Evolutionary conservation across 35 echinoderm and acorn worm species (phyloP).

Genomic region (Diadema setosum): DNA sequence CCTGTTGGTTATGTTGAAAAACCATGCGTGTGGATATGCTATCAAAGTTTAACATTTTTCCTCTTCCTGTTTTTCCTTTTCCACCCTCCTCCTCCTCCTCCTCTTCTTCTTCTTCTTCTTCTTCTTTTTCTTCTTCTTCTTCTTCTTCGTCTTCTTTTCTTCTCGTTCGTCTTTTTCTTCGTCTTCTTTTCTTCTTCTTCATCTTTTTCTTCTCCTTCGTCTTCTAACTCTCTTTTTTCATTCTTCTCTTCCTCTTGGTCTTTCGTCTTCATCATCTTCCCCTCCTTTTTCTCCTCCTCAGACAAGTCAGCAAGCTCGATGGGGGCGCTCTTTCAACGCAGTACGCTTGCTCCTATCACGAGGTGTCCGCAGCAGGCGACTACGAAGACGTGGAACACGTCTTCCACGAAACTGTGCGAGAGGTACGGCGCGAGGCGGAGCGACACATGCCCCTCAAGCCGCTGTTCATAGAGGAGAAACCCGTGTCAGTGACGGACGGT

Average conservation of each 20-base stretch:
- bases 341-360: conserved; percentile 95
- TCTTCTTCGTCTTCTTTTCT: too few relatives aligned
- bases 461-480: conserved; percentile 94
- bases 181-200: too few relatives aligned
- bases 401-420: conserved; percentile 87
- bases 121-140: too few relatives aligned
- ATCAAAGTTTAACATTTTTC: too few relatives aligned
- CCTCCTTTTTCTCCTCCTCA: conserved; percentile 21
- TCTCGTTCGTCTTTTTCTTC: too few relatives aligned
- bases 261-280: not conserved
- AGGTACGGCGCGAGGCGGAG: conserved; percentile 86
- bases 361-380: conserved; percentile 90
- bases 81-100: too few relatives aligned
- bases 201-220: too few relatives aligned
- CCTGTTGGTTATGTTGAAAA: too few relatives aligned
- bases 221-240: too few relatives aligned
- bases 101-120: too few relatives aligned
- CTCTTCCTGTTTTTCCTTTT: too few relatives aligned
- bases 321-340: conserved; percentile 80
- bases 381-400: conserved; percentile 89
- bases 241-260: not conserved
- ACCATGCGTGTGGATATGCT: too few relatives aligned
- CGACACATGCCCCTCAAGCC: conserved; percentile 88
- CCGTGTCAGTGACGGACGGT: not conserved
- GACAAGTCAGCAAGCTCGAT: conserved; percentile 98